These are phyloP conservation scores for Odocoileus virginianus DNA, from an alignment of 2,113 vertebrate species.

Conservation along the genomic window DNA sequence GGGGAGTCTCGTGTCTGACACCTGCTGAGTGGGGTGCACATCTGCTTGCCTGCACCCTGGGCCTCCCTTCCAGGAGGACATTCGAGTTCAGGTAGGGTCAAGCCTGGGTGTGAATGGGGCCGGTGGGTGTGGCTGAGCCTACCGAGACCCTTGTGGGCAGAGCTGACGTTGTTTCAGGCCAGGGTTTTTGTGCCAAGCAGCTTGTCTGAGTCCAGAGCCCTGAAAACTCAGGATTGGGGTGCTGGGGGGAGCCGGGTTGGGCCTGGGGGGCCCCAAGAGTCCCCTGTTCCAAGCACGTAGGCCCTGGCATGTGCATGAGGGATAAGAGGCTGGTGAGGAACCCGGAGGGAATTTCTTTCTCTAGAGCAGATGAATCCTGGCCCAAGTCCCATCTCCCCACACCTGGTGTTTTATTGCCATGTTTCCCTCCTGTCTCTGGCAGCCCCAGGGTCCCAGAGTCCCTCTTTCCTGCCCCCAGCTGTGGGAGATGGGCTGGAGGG, in stretches of 20 bases:
- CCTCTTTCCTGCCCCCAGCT: rapidly evolving
- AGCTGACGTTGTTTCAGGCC: rapidly evolving
- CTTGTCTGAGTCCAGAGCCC: background rate
- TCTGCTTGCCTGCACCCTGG: background rate
- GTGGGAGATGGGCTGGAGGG: background rate
- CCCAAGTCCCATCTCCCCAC: background rate
- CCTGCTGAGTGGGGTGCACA: rapidly evolving
- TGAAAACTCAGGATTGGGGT: background rate
- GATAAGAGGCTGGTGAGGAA: background rate
- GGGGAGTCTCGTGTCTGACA: background rate
- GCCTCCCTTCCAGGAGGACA: background rate
- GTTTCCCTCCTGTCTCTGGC: background rate
- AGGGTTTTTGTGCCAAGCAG: background rate
- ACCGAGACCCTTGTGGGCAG: rapidly evolving
- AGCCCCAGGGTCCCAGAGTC: background rate
- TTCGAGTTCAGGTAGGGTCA: background rate
- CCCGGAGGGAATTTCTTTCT: background rate
- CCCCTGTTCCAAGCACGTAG: rapidly evolving
- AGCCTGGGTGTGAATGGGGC: background rate
- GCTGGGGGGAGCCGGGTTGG: too few relatives aligned
- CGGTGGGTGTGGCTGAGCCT: background rate
- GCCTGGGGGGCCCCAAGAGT: background rate
- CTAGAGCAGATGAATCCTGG: background rate
- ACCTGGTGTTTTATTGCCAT: too few relatives aligned
- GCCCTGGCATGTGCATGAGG: background rate